phyloP scores from a whole-genome alignment of 2,888 invertebrate genomes.

The Trachelus troglodyta region DNA sequence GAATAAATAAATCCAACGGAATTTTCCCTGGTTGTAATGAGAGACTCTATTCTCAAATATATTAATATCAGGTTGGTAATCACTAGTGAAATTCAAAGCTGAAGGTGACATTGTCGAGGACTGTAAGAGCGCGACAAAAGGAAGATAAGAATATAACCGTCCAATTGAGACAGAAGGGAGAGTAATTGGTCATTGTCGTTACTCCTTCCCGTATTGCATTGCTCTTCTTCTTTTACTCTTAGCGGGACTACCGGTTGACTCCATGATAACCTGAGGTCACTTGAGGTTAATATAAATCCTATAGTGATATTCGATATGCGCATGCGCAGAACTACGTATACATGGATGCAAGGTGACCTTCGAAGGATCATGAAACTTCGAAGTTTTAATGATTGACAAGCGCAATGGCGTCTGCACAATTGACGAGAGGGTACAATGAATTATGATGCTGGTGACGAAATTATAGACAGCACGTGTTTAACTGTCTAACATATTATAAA shows the following conservation, averaged over 20 bases:
- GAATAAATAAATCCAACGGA: not conserved
- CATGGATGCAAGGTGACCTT: not conserved
- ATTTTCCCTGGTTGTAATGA: not conserved
- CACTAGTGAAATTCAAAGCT: not conserved
- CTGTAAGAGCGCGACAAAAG: not conserved
- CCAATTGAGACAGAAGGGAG: constrained; percentile 27
- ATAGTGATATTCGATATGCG: not conserved
- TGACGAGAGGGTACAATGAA: not conserved
- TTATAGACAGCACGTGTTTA: not conserved
- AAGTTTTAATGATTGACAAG: not conserved
- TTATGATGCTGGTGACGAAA: not conserved
- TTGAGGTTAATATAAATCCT: not conserved
- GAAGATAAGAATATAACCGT: constrained; percentile 5
- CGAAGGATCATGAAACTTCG: not conserved
- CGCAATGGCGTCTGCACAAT: not conserved
- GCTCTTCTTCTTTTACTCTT: not conserved
- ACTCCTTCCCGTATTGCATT: constrained; percentile 12
- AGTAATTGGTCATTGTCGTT: constrained; percentile 27
- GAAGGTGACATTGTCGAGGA: not conserved
- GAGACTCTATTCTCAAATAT: not conserved
- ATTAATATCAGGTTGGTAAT: not conserved
- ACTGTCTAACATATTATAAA: not conserved
- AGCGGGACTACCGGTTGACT: not conserved
- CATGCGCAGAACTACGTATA: not conserved
- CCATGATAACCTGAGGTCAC: not conserved